phyloP scores from a whole-genome alignment of 1,140 invertebrate genomes.

The Calephelis virginiensis region DNA sequence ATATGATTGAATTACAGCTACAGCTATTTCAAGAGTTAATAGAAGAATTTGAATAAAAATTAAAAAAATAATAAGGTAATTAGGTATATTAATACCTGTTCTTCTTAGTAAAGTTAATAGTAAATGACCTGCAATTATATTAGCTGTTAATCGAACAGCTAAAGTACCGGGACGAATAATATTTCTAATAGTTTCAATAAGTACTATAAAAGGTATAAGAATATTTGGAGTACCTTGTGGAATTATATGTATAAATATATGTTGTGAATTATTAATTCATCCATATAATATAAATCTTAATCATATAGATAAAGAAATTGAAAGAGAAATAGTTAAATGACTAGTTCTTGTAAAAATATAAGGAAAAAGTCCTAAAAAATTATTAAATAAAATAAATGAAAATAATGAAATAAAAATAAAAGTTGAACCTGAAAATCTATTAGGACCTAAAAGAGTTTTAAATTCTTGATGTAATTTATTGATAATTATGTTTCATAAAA shows the following conservation, averaged over 20 bases:
- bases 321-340: constrained; percentile 79
- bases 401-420: constrained; percentile 79
- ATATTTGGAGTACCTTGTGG: constrained; percentile 79
- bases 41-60: too few relatives aligned
- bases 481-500: constrained; percentile 69
- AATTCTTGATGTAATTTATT: constrained; percentile 74
- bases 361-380: constrained; percentile 82
- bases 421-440: constrained; percentile 63
- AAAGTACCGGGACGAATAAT: too few relatives aligned
- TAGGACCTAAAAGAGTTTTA: constrained; percentile 70
- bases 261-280: constrained; percentile 77
- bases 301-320: constrained; percentile 80
- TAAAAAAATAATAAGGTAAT: too few relatives aligned
- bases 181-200: constrained; percentile 80
- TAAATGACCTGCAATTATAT: too few relatives aligned
- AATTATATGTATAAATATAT: constrained; percentile 81
- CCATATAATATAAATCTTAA: constrained; percentile 80
- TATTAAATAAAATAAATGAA: constrained; percentile 80
- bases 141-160: too few relatives aligned
- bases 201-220: constrained; percentile 79
- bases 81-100: too few relatives aligned
- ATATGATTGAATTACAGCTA: too few relatives aligned
- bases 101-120: too few relatives aligned
- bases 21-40: too few relatives aligned
- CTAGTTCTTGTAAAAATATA: constrained; percentile 83